Base-by-base conservation (phyloP, 2,888 invertebrate species). In the Andrena dorsata region DNA sequence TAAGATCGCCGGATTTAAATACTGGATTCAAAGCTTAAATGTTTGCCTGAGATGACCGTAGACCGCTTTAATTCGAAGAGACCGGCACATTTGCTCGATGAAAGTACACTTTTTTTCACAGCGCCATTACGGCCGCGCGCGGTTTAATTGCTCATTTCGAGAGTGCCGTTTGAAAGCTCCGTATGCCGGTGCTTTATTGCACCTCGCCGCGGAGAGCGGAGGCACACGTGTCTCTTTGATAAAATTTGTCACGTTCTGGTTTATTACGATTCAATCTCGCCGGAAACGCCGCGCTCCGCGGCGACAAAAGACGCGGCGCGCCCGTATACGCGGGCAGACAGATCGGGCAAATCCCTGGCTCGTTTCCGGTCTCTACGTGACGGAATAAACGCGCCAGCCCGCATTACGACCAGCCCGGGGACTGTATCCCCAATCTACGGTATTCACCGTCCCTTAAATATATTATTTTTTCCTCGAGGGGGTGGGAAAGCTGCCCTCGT, bases 251-350 rank as follows among this genome's bases (percentile, higher is more conserved):
- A 86, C 86, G 80, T 77, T n/a, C 84, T 68, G 64, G 80, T 83
- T 86, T 86, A 86, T 86, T 86, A 83, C 86, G 78, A 83, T 83
- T 86, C 80, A 86, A 86, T 86, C 78, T 74, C 72, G 74, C 23
- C 26, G 30, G 74, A 71, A 69, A 77, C 70, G 77, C 30, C 35
- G 56, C 61, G 73, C 71, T 23, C 32, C 66, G 86, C 69, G 69
- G 61, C 72, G 79, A 75, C 71, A 77, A 83, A 83, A 80, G 76
- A 71, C 80, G 70, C 16, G 41, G 41, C 41, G 41, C 28, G 61
- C 58, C 13, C 53, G 58, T 49, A 58, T 53, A 64, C 60, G 80
- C 73, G 63, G 61, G 58, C 56, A 78, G 74, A 74, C 72, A 68
- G 80, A 86, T 82, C 83, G 71, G 63, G 53, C 32, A 60, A 74